Evolutionary conservation across 2,888 invertebrate genomes (phyloP).

Genomic region (Melangyna quadrimaculata): DNA sequence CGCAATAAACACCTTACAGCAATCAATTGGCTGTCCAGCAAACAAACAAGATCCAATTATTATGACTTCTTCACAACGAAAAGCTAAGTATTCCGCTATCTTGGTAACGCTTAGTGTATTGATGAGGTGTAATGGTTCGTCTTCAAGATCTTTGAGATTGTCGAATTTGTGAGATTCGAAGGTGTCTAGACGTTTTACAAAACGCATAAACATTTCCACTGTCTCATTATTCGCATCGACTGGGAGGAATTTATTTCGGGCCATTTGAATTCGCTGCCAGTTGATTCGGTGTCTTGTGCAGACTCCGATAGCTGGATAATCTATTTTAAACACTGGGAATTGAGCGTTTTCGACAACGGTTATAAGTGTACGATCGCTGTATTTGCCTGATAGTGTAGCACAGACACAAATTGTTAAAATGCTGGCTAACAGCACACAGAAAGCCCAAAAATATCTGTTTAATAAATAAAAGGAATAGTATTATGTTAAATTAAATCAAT

Average conservation of each 20-base stretch:
- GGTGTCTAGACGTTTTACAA: constrained; percentile 74
- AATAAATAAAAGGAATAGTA: background rate
- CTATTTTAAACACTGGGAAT: constrained; percentile 76
- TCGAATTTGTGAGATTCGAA: constrained; percentile 73
- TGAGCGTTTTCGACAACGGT: constrained; percentile 78
- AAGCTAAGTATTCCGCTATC: constrained; percentile 75
- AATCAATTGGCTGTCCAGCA: constrained; percentile 78
- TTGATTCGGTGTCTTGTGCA: constrained; percentile 77
- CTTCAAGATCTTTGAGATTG: constrained; percentile 59
- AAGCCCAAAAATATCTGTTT: constrained; percentile 74
- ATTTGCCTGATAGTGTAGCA: constrained; percentile 71
- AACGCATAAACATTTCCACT: constrained; percentile 71
- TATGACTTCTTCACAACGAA: constrained; percentile 80
- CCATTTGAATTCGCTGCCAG: constrained; percentile 75
- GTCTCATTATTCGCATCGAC: constrained; percentile 66
- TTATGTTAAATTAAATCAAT: background rate
- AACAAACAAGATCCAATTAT: constrained; percentile 80
- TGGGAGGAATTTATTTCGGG: constrained; percentile 76
- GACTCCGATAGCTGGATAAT: constrained; percentile 78
- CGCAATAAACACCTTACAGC: constrained; percentile 81
- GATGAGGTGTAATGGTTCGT: constrained; percentile 63
- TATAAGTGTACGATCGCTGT: constrained; percentile 73
- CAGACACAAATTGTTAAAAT: constrained; percentile 71
- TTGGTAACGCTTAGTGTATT: constrained; percentile 73
- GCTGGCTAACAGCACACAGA: constrained; percentile 67